These are phyloP conservation scores for Hirtodrosophila duncani DNA, from an alignment of 2,888 invertebrate species.

Conservation along the genomic window DNA sequence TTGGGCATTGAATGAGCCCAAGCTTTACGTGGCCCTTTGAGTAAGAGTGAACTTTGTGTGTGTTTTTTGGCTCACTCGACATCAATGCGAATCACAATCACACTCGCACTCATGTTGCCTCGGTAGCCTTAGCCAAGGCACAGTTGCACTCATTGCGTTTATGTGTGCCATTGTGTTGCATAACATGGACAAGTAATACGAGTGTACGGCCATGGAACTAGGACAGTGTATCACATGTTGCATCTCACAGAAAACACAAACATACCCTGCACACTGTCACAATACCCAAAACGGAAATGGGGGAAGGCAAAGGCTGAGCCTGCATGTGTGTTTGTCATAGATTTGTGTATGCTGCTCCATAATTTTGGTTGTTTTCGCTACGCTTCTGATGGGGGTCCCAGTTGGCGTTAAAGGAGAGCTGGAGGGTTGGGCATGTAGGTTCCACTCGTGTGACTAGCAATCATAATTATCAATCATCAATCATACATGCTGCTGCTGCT, in stretches of 20 bases:
- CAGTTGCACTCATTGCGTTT: constrained; percentile 29
- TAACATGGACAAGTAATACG: constrained; percentile 69
- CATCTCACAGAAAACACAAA: constrained; percentile 50
- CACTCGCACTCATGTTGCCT: background rate
- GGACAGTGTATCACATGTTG: constrained; percentile 77
- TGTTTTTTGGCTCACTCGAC: constrained; percentile 14
- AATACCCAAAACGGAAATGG: too few relatives aligned
- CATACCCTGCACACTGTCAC: constrained; percentile 13
- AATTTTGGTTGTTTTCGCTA: constrained; percentile 22
- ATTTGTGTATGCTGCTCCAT: constrained; percentile 39
- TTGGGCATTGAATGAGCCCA: constrained; percentile 3
- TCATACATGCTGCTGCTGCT: constrained; percentile 24
- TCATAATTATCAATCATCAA: constrained; percentile 37
- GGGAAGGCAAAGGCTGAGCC: too few relatives aligned
- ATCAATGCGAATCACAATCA: constrained; percentile 21
- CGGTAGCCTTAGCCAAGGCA: background rate
- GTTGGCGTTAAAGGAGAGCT: too few relatives aligned
- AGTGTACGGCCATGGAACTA: constrained; percentile 70
- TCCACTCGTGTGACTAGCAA: background rate
- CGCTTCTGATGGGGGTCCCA: constrained; percentile 1
- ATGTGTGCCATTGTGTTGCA: constrained; percentile 71
- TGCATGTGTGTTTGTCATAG: constrained; percentile 46
- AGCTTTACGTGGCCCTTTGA: constrained; percentile 13
- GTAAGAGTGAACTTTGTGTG: constrained; percentile 5
- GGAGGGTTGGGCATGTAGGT: background rate